Conservation (phyloP, 1,140 invertebrate species). For the Scaptomyza montana region DNA sequence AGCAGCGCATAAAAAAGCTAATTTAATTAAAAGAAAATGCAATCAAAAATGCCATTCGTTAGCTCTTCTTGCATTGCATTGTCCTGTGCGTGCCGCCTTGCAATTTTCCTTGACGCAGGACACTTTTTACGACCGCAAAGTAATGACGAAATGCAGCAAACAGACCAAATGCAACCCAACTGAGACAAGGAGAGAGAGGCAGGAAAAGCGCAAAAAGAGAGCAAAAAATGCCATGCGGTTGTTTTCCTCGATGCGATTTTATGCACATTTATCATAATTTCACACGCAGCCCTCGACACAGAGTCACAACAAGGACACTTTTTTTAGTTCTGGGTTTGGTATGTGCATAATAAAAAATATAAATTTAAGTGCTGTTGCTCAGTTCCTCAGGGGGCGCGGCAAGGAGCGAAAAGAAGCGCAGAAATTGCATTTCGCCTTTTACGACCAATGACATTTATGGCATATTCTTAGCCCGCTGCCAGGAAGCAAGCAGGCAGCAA, state of each 20-base stretch:
- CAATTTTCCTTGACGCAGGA: constrained; percentile 58
- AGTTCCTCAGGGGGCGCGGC: constrained; percentile 20
- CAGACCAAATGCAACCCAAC: constrained; percentile 42
- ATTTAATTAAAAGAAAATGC: constrained; percentile 82
- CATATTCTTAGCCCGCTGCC: constrained; percentile 42
- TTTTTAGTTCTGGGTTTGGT: constrained; percentile 51
- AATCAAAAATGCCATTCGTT: constrained; percentile 74
- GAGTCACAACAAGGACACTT: constrained; percentile 51
- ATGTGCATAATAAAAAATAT: constrained; percentile 65
- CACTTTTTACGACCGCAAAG: constrained; percentile 75
- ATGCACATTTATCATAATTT: constrained; percentile 82
- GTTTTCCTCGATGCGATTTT: constrained; percentile 71
- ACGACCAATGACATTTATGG: constrained; percentile 79
- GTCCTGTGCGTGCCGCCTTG: constrained; percentile 73
- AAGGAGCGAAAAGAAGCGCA: constrained; percentile 35
- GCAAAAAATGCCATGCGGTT: constrained; percentile 34
- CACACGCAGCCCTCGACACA: constrained; percentile 72
- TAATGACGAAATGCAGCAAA: constrained; percentile 51
- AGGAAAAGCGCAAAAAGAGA: constrained; percentile 7
- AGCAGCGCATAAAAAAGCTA: constrained; percentile 75
- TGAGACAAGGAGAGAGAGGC: constrained; percentile 31
- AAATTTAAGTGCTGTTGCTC: constrained; percentile 65
- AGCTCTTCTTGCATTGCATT: constrained; percentile 41
- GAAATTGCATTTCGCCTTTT: constrained; percentile 81
- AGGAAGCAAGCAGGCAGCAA: constrained; percentile 12